Base-by-base conservation (phyloP, 2,888 invertebrate species). In the Nymphalis c-album region DNA sequence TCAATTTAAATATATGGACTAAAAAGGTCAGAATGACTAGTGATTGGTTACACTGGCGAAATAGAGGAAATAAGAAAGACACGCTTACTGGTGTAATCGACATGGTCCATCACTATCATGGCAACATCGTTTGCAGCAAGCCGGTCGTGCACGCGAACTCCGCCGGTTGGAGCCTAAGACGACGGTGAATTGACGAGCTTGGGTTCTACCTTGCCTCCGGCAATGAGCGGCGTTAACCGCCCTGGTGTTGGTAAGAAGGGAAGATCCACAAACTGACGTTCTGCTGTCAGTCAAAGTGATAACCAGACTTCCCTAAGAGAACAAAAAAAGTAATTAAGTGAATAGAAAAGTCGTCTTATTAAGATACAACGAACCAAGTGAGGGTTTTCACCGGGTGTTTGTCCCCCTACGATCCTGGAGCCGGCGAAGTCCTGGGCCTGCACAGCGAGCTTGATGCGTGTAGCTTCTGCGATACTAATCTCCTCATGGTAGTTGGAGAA, bases 211-310 rank as follows among this genome's bases (percentile, higher is more conserved):
- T 63, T 75, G 73, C 8, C 61, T 71, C 82, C 83, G 81, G 74
- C 81, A 82, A 74, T 82, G 81, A 40, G 79, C 82, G 3, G 81
- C 81, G 20, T 78, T 58, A n/a, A n/a, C n/a, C n/a, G n/a, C n/a
- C n/a, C n/a, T n/a, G n/a, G n/a, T n/a, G n/a, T n/a, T n/a, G n/a
- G 74, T 60, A 45, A 84, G n/a, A 1, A 82, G 72, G 0, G 80
- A 76, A 1, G 78, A 74, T 0, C 81, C 81, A 69, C 82, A 82
- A 22, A 81, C 77, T 1, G 82, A 81, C 46, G 73, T 73, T 2
- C 31, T 50, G 7, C 79, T 79, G 22, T 17, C 67, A 4, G 68
- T 68, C 35, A 81, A 63, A 0, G 72, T 65, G 60, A 82, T 77
- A 6, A 80, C 68, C 8, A 82, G 71, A 40, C 82, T 81, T 0